Base-by-base conservation (phyloP, 1,140 invertebrate species). In the Probaryconus sp. region DNA sequence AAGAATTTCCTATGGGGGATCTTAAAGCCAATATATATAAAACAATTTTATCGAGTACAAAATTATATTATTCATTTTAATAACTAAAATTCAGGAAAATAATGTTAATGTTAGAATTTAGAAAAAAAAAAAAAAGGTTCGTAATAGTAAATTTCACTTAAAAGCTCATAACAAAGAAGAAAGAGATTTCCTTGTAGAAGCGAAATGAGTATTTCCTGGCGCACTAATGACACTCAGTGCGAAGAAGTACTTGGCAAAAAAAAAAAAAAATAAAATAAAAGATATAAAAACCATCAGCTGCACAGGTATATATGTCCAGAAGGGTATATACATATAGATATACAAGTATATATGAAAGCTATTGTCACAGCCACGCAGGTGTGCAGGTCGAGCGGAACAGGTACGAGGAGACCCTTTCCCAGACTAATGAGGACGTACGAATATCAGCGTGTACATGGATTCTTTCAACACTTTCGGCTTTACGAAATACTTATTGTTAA, bases 371-470 rank as follows among this genome's bases (percentile, higher is more conserved):
- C 21, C 24, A 50, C 11, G 64, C 53, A 68, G 64, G 64, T 68
- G 64, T 53, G 35, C 53, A 69, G 64, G 53, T 60, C 64, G 53
- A 60, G 64, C 64, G 53, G 64, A 69, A 67, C 63, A 56, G 18
- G 63, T 42, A 50, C 45, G 31, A 58, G 31, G 43, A 63, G 43
- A 56, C 64, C 64, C 53, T 69, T 69, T 69, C 64, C 47, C 45
- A 60, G 64, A 33, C 64, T 50, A 68, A 68, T 45, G 30, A 58
- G 53, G 53, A 58, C 45, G 26, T 26, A 58, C 26, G 26, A 47
- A 58, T 35, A 68, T 48, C 50, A 24, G n/a, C n/a, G n/a, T n/a
- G n/a, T n/a, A n/a, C 24, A 43, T 33, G 63, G n/a, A 55, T 55
- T 65, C 38, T 65, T 53, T 65, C 40, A 26, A 2, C 37, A 64